Percentiles rank a stretch among this genome's conserved stretches.
phyloP scores from a whole-genome alignment of 2,797 vertebrate genomes.

The Martes flavigula region DNA sequence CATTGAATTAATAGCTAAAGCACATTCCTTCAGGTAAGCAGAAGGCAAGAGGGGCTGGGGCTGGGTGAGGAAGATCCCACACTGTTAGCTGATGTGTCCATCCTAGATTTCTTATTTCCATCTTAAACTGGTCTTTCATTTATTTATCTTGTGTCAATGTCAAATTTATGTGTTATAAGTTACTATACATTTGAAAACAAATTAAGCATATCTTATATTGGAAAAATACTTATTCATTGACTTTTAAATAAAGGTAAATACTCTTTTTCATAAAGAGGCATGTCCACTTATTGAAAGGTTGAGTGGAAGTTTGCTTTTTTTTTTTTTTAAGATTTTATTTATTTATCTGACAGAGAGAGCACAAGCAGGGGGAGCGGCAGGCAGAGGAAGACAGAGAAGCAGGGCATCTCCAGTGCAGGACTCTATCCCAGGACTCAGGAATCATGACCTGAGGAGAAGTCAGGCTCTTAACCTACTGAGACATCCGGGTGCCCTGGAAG shows the following conservation, averaged over 20 bases:
- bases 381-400: too few species aligned
- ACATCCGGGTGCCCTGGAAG: neutral
- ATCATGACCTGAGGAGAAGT: too few species aligned
- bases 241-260: constrained; percentile 27
- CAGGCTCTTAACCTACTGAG: too few species aligned
- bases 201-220: neutral
- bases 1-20: neutral
- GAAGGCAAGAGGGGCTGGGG: fast-evolving
- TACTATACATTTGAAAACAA: constrained; percentile 12
- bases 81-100: neutral
- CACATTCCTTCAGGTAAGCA: neutral
- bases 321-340: too few species aligned
- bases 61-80: too few species aligned
- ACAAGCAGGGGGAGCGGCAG: too few species aligned
- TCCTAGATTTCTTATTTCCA: neutral
- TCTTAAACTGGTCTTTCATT: neutral
- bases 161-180: constrained; percentile 23
- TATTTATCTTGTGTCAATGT: neutral
- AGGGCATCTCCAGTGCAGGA: too few species aligned
- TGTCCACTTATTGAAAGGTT: neutral
- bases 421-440: too few species aligned
- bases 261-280: neutral
- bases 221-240: constrained; percentile 13
- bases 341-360: too few species aligned
- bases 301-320: neutral